Conservation (phyloP, 2,797 vertebrate genomes). For the Oryzias sinensis region DNA sequence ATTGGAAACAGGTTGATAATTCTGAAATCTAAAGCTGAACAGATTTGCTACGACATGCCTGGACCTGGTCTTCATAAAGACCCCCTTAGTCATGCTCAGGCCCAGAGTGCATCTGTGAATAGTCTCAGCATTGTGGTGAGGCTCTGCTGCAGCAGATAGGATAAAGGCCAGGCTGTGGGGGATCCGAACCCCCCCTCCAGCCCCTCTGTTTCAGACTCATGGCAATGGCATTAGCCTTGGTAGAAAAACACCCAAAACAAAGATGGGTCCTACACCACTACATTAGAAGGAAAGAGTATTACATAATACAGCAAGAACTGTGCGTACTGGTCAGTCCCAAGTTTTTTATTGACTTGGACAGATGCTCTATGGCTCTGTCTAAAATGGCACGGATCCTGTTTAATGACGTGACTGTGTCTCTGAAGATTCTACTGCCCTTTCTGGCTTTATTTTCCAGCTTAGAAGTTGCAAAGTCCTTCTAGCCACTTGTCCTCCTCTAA, state of each 20-base stretch:
- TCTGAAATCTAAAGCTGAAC: neutral
- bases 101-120: slow-evolving; percentile 29
- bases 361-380: slow-evolving; percentile 59
- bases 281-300: slow-evolving; percentile 24
- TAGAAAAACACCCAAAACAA: slow-evolving; percentile 49
- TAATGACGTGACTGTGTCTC: slow-evolving; percentile 71
- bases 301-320: slow-evolving; percentile 18
- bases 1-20: neutral
- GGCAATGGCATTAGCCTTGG: slow-evolving; percentile 77
- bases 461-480: slow-evolving; percentile 62
- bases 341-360: slow-evolving; percentile 64
- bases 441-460: slow-evolving; percentile 46
- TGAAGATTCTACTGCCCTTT: slow-evolving; percentile 66
- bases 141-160: slow-evolving; percentile 58
- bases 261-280: slow-evolving; percentile 44
- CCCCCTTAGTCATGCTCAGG: slow-evolving; percentile 19
- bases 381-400: slow-evolving; percentile 62
- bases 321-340: neutral
- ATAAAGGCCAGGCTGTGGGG: slow-evolving; percentile 71
- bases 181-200: slow-evolving; percentile 67
- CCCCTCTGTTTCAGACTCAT: slow-evolving; percentile 67
- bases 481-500: too few species aligned
- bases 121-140: slow-evolving; percentile 73
- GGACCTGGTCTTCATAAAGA: slow-evolving; percentile 16
- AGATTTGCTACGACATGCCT: neutral